Evolutionary conservation across 2,113 vertebrate genomes (phyloP), one percentile per base, ranked within the genome.

Genomic region (Climacteris rufus): DNA sequence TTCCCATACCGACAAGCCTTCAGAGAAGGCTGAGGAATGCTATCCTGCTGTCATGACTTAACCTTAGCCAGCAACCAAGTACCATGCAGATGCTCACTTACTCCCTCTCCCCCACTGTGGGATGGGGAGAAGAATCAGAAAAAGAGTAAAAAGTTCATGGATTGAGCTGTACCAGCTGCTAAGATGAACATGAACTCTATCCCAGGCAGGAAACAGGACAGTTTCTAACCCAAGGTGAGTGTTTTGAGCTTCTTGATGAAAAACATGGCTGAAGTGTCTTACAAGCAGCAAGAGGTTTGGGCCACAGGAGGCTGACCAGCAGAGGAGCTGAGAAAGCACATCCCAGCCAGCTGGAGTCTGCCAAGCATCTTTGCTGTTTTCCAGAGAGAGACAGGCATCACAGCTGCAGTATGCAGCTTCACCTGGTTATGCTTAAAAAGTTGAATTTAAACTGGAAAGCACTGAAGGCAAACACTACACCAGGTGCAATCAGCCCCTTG

Each of bases 1-100:
- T 59, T 64, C 19, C 35, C 39, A 21, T 8, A 60, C 3, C 0
- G 0, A 57, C 0, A 2, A 40, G 13, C 8, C 56, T 74, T 35
- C 49, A 33, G 65, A 77, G 39, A 76, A 60, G 13, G 19, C 17
- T 57, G 37, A 35, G 2, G 5, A 68, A 10, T 13, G 20, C 52
- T 52, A 1, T 22, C 19, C 59, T 44, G 19, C n/a, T 49, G 11
- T 27, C 31, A 42, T 22, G 24, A 25, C 19, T 72, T 37, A 56
- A 42, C 9, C n/a, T 30, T 16, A 27, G 30, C 24, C 49, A 71
- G 35, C 25, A 64, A 15, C 10, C 25, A 31, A 57, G 17, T 30
- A 21, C 24, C n/a, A 24, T 0, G 0, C 39, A 60, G 53, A 21
- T 30, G 24, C 23, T 53, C 39, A 19, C 13, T 75, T 52, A 25